Conservation (phyloP, 2,797 vertebrate genomes). For the Thunnus albacares region DNA sequence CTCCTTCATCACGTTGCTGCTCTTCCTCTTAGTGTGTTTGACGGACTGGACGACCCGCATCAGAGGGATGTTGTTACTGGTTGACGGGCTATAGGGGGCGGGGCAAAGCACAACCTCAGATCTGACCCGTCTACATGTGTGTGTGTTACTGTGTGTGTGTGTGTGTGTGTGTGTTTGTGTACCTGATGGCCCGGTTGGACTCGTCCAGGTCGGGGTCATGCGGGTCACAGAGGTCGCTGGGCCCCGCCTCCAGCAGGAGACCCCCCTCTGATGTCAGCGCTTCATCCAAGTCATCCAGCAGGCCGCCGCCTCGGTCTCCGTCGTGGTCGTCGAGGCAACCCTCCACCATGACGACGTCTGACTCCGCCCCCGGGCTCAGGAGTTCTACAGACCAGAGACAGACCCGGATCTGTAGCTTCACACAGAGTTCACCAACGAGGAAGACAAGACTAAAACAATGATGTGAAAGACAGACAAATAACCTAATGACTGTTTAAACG, state of each 20-base stretch:
- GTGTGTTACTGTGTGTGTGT: background rate
- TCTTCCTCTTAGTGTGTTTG: conserved; percentile 97
- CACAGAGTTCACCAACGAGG: too few relatives aligned
- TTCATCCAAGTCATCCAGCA: conserved; percentile 95
- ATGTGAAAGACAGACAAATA: too few relatives aligned
- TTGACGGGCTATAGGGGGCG: conserved; percentile 90
- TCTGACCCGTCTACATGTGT: too few relatives aligned
- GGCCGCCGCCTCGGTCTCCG: conserved; percentile 88
- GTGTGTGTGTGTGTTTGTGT: conserved; percentile 6
- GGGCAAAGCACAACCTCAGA: conserved; percentile 26
- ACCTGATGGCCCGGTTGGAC: conserved; percentile 95
- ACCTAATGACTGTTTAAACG: too few relatives aligned
- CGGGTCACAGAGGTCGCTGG: conserved; percentile 89
- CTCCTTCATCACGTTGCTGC: conserved; percentile 95
- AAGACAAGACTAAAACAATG: too few relatives aligned
- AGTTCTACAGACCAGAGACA: conserved; percentile 84
- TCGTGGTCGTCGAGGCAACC: conserved; percentile 94
- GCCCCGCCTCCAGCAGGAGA: conserved; percentile 84
- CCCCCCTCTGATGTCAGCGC: conserved; percentile 87
- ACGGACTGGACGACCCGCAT: conserved; percentile 98
- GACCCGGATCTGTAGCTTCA: background rate
- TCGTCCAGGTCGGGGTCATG: conserved; percentile 94
- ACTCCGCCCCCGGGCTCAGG: conserved; percentile 94
- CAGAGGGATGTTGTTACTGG: conserved; percentile 98
- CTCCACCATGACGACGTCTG: conserved; percentile 93